Percentiles rank a stretch among this genome's conserved stretches.
These are phyloP conservation scores for Scatophagus argus DNA, from an alignment of 2,113 vertebrate species.

Conservation along the genomic window DNA sequence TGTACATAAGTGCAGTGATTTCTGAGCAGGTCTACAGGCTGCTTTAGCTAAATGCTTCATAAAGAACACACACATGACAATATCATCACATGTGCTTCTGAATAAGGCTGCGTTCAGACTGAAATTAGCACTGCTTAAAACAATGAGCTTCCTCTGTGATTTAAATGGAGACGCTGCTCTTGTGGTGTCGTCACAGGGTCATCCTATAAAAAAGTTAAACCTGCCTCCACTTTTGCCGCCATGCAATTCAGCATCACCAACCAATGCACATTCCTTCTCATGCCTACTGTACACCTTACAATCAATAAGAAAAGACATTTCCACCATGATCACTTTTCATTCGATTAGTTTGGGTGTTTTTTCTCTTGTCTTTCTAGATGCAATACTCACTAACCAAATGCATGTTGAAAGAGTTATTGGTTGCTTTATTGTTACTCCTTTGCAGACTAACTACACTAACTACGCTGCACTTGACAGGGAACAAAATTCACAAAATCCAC, in stretches of 20 bases:
- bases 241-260: not conserved
- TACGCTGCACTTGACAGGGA: no score
- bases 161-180: not conserved
- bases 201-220: not conserved
- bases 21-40: not conserved
- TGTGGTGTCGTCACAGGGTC: no score
- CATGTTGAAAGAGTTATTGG: no score
- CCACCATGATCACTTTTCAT: no score
- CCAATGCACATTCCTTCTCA: not conserved
- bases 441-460: no score
- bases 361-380: no score
- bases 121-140: not conserved
- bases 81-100: not conserved
- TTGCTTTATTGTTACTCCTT: no score
- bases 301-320: not conserved
- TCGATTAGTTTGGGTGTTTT: not conserved
- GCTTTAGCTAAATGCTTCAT: conserved; percentile 11
- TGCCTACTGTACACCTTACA: not conserved
- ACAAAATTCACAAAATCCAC: no score
- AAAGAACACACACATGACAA: not conserved
- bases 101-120: conserved; percentile 40
- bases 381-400: no score
- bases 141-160: not conserved
- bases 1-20: not conserved
- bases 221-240: no score